Conservation (phyloP, 2,888 invertebrate species). For the Monopis laevigella region DNA sequence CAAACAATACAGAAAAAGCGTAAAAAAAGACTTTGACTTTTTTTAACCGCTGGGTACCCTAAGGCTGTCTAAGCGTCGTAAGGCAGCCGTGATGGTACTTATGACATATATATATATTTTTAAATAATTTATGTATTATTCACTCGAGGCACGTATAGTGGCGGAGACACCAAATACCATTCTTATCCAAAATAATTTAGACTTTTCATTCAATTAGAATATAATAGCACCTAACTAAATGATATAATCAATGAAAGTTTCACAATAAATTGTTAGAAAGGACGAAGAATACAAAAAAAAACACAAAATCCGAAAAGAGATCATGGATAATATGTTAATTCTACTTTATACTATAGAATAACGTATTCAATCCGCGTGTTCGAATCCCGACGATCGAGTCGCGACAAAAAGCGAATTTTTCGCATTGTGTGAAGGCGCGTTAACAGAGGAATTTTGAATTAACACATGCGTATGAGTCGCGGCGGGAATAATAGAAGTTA, state of each 20-base stretch:
- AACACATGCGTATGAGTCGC: slow-evolving; percentile 31
- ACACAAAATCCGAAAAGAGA: slow-evolving; percentile 11
- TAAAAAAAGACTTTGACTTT: no score
- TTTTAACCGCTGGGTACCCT: no score
- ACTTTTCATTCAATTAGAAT: no score
- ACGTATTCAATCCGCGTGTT: slow-evolving; percentile 38
- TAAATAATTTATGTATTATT: no score
- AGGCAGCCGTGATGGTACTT: no score
- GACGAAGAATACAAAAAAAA: slow-evolving; percentile 4
- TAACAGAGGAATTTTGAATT: slow-evolving; percentile 44
- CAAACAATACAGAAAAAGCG: no score
- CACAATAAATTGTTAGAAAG: slow-evolving; percentile 9
- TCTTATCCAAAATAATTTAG: no score
- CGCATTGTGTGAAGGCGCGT: slow-evolving; percentile 45
- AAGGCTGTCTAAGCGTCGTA: no score
- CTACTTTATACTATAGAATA: slow-evolving; percentile 40
- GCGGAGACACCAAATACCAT: no score
- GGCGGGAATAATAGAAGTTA: slow-evolving; percentile 32
- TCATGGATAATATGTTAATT: slow-evolving; percentile 52
- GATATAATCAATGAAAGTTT: slow-evolving; percentile 4
- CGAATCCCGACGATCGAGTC: slow-evolving; percentile 7
- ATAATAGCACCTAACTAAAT: no score
- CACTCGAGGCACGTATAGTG: no score
- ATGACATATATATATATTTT: no score
- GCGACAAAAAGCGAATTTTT: slow-evolving; percentile 50